Base-by-base conservation (phyloP, 2,797 vertebrate genomes). In the Mastacembelus armatus region DNA sequence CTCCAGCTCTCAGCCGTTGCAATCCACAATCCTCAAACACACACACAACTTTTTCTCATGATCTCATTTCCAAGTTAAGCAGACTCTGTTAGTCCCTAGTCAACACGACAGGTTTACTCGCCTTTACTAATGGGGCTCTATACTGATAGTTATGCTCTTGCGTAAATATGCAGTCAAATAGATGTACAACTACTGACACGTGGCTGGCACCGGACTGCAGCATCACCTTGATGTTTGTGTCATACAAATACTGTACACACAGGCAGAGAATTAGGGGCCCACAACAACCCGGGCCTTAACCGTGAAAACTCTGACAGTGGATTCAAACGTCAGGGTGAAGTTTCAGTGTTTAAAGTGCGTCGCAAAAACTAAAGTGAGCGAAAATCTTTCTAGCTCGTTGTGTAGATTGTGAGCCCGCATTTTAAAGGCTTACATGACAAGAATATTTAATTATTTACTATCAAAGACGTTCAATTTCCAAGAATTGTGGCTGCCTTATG, bases 141-240 rank as follows among this genome's bases (percentile, higher is more conserved):
- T 86, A 85, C 92, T 88, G 91, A 92, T 93, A 92, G 90, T 92
- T 92, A 92, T 92, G 91, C 87, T 90, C 86, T 80, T 93, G 88
- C 90, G 90, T 93, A 92, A 93, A 94, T 92, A 93, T 92, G 85
- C 86, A 86, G 88, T 91, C 88, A 92, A 93, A 94, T 91, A 92
- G 90, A 93, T 94, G 90, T 86, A 87, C 87, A 90, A 91, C 85
- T 35, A 78, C 64, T 58, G 90, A 88, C 91, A 88, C 91, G 91
- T 92, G 91, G 85, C 90, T 86, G 89, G 88, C 85, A 59, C 56
- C 80, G 83, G 78, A 83, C 81, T 55, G 78, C 54, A 81, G 83
- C 81, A 75, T 89, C 90, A 92, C 90, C 85, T 91, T 80, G 66
- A 80, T 90, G 84, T 91, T 86, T 90, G 89, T 85, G 86, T 82